phyloP scores from a whole-genome alignment of 2,888 invertebrate species.

The Calameuta pallipes region DNA sequence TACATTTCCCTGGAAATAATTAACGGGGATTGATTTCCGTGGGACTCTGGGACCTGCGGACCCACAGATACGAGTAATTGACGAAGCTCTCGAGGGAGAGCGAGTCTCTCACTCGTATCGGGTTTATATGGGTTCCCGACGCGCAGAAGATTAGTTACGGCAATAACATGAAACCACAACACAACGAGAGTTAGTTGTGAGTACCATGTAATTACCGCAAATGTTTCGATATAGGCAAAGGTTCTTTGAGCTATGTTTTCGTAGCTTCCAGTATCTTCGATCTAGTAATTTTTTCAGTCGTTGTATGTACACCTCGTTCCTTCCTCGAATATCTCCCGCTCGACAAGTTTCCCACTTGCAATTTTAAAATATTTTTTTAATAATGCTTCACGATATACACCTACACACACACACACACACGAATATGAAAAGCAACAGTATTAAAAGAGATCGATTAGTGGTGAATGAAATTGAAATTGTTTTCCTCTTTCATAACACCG shows the following conservation, averaged over 20 bases:
- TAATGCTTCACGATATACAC: neutral
- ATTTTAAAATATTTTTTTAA: neutral
- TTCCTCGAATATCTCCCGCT: neutral
- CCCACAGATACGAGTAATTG: neutral
- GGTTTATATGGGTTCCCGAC: neutral
- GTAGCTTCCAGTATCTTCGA: neutral
- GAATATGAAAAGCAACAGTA: neutral
- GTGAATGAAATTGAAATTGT: neutral
- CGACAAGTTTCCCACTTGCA: neutral
- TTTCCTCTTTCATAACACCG: neutral
- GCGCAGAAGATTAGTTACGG: neutral
- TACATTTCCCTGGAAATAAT: neutral
- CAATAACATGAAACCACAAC: neutral
- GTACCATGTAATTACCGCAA: neutral
- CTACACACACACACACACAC: too few relatives aligned
- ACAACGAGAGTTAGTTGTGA: neutral
- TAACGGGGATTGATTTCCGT: neutral
- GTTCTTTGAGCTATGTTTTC: neutral
- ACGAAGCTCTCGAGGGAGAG: neutral
- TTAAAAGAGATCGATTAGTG: neutral
- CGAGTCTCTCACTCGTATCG: neutral
- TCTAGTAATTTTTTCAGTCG: neutral
- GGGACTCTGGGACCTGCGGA: neutral
- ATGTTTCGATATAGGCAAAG: neutral
- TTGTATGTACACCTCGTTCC: neutral